Conservation (phyloP, 2,113 vertebrate genomes). For the Pitta sordida region DNA sequence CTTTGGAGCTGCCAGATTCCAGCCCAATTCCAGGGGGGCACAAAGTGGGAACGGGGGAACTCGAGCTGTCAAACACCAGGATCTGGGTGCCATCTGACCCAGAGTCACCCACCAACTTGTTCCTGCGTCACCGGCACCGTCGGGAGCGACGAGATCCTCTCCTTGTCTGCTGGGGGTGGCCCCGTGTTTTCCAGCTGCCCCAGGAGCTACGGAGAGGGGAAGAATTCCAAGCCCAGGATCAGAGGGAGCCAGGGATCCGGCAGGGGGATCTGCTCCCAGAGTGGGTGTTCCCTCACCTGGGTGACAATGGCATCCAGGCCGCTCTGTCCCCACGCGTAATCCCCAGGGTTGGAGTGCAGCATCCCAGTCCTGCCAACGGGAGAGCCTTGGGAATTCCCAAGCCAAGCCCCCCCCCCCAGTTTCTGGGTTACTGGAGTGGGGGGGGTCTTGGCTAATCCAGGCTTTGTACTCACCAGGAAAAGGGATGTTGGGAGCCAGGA, state of each 20-base stretch:
- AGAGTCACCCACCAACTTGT: neutral
- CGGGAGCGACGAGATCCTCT: neutral
- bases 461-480: conserved; percentile 85
- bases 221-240: neutral
- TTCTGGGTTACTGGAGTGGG: neutral
- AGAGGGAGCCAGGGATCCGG: neutral
- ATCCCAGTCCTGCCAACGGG: conserved; percentile 84
- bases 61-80: neutral
- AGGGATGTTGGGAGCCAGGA: conserved; percentile 84
- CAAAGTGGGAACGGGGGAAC: neutral
- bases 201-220: neutral
- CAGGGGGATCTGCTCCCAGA: fast-evolving
- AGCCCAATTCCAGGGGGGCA: neutral
- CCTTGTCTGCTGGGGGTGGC: neutral
- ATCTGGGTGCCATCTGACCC: fast-evolving
- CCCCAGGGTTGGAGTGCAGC: conserved; percentile 95
- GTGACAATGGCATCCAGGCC: conserved; percentile 96
- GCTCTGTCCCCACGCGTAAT: conserved; percentile 97
- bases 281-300: conserved; percentile 70
- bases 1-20: neutral
- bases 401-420: neutral
- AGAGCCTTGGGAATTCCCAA: neutral
- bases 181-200: neutral
- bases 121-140: neutral
- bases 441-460: neutral